phyloP scores from a whole-genome alignment of 92 coral and sea anemone species.

The Porites divaricata region DNA sequence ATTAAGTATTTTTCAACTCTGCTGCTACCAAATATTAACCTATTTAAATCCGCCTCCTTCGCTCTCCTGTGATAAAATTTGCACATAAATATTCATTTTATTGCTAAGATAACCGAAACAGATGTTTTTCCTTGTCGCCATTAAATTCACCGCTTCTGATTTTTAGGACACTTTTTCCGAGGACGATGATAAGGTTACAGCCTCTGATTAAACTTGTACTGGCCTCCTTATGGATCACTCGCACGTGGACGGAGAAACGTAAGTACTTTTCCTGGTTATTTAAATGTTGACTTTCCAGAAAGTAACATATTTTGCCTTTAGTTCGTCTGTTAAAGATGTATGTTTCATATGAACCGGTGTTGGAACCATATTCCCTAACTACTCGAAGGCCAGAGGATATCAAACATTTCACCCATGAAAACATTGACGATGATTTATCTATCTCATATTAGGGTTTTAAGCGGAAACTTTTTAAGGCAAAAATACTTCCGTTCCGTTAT shows the following conservation, averaged over 20 bases:
- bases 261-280: slow-evolving; percentile 1
- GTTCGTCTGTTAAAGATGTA: not conserved
- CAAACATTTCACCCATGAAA: not conserved
- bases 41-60: not conserved
- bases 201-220: not conserved
- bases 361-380: not conserved
- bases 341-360: not conserved
- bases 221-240: slow-evolving; percentile 4
- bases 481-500: not conserved
- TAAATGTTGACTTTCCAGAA: not conserved
- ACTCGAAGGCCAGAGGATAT: not conserved
- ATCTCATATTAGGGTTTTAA: not conserved
- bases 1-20: slow-evolving; percentile 4
- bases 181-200: slow-evolving; percentile 7
- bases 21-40: not conserved
- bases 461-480: not conserved
- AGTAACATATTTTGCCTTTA: not conserved
- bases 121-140: slow-evolving; percentile 3
- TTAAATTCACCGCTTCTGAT: not conserved
- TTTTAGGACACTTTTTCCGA: slow-evolving; percentile 11
- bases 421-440: not conserved
- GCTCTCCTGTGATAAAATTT: not conserved
- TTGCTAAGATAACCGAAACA: slow-evolving; percentile 9
- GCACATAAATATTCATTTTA: slow-evolving; percentile 28
- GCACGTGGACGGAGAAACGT: slow-evolving; percentile 30